Conservation (phyloP, 2,888 invertebrate species). For the Andrena dorsata region DNA sequence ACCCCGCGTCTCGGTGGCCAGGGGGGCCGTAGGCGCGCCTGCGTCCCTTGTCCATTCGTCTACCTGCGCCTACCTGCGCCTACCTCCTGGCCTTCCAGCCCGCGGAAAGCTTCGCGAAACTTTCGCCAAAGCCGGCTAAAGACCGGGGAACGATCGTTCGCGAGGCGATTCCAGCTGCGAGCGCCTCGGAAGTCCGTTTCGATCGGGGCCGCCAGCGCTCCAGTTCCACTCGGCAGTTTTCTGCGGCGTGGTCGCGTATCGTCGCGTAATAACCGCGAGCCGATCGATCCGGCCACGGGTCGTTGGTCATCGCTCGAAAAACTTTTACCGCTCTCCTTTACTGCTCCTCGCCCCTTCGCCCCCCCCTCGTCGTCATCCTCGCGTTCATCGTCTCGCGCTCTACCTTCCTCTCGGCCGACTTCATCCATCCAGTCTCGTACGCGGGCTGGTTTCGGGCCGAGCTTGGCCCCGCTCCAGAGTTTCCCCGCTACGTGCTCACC, state of each 20-base stretch:
- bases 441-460: conserved; percentile 51
- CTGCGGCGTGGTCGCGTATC: background rate
- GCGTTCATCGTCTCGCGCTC: background rate
- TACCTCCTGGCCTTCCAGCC: conserved; percentile 1
- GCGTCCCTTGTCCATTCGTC: conserved; percentile 28
- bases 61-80: conserved; percentile 2
- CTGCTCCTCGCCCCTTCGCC: background rate
- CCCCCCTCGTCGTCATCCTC: background rate
- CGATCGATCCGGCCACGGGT: conserved; percentile 39
- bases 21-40: conserved; percentile 43
- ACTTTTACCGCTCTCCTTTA: conserved; percentile 12
- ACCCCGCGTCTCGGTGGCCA: conserved; percentile 48
- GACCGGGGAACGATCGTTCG: background rate
- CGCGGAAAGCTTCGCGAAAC: conserved; percentile 13
- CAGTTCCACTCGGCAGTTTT: background rate
- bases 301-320: conserved; percentile 30
- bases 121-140: conserved; percentile 38
- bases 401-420: conserved; percentile 32
- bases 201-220: background rate
- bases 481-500: conserved; percentile 59
- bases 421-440: conserved; percentile 56
- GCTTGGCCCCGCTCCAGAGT: conserved; percentile 69
- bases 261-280: conserved; percentile 37
- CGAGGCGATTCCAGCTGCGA: conserved; percentile 1
- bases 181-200: conserved; percentile 22